Base-by-base conservation (phyloP, 2,888 invertebrate species). In the Deilephila porcellus region DNA sequence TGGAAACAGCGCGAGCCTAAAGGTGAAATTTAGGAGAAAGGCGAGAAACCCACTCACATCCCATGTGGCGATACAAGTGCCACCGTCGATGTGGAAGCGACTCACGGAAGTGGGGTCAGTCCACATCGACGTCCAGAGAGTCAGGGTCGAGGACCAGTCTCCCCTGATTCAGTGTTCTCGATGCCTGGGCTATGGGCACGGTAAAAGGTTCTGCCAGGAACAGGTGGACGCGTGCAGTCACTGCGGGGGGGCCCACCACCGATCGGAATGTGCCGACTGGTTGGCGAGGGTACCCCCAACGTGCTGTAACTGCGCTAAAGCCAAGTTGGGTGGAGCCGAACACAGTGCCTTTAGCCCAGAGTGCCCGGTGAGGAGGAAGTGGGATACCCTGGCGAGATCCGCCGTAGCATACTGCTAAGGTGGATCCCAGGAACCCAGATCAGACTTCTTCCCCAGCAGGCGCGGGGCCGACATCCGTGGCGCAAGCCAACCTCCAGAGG, bases 131-230 rank as follows among this genome's bases (percentile, higher is more conserved):
- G 7, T 76, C 1, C 74, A 74, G 29, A 64, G 73, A 8, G 56
- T 74, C 17, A 25, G 14, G 6, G 73, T 75, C 1, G 37, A 45
- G 1, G 80, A 80, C 71, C 76, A 78, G 29, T 75, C 78, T 0
- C 76, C 77, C 5, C 75, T 79, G 11, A 72, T 79, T 4, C 79
- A 78, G 52, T 81, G 81, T 71, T 73, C 77, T 0, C 45, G 52
- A 4, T 81, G 81, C 72, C 70, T 79, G n/a, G 78, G 76, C 0
- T 80, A 74, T 8, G 78, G 80, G 0, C 79, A 80, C 7, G 67
- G 67, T 6, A 71, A 14, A 8, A 34, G 17, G 73, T 64, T 0
- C 71, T 53, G 74, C 71, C 19, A 63, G 60, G 34, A 59, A 32
- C 32, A 32, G 32, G 32, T 32, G 32, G 32, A 32, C 32, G 32